A percentile compares a stretch with the other conserved stretches of the same genome.
Evolutionary conservation across 2,113 vertebrate genomes (phyloP).

Genomic region (Orientallactaga bullata): DNA sequence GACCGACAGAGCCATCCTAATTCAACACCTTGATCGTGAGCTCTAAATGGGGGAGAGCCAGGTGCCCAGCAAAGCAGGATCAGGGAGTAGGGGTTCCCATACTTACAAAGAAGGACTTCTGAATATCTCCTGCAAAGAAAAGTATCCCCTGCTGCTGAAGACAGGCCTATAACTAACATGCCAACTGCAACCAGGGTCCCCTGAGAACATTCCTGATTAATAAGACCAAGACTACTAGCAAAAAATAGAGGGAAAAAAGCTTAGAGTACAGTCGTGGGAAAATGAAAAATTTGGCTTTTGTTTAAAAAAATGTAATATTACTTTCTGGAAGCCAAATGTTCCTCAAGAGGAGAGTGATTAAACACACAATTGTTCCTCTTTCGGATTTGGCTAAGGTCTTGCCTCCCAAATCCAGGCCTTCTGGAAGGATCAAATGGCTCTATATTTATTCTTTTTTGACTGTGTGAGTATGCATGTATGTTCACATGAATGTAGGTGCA

Average conservation of each 20-base stretch:
- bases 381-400: neutral
- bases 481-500: no score
- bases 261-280: neutral
- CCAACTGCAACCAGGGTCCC: neutral
- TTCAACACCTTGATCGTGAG: neutral
- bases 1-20: no score
- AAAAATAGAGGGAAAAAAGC: neutral
- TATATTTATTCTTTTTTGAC: no score
- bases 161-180: neutral
- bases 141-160: neutral
- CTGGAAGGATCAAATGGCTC: neutral
- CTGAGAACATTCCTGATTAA: neutral
- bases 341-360: neutral
- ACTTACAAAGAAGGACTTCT: neutral
- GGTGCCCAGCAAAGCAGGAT: rapidly evolving
- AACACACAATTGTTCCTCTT: neutral
- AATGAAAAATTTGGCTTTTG: slow-evolving; percentile 12
- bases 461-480: no score
- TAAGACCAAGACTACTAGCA: neutral
- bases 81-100: neutral
- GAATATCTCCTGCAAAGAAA: neutral
- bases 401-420: neutral
- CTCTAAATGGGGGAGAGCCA: neutral
- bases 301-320: slow-evolving; percentile 40
- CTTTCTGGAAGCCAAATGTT: slow-evolving; percentile 9